Evolutionary conservation across 2,888 invertebrate genomes (phyloP).

Genomic region (Sinodicranocentrus sp.): DNA sequence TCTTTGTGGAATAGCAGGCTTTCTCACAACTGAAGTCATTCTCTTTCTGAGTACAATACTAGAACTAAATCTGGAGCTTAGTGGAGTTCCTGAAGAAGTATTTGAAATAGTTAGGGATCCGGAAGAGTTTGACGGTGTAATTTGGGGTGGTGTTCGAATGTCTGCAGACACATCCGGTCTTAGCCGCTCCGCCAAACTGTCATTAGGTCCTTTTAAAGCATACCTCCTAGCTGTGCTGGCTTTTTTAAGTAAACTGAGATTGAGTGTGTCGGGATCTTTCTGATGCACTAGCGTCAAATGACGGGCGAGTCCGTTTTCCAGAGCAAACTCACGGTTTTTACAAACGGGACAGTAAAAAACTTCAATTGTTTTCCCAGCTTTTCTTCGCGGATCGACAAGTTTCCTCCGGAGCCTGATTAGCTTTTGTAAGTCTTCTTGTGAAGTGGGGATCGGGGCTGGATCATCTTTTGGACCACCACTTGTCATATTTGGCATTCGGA

Average conservation of each 20-base stretch:
- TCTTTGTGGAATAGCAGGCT: conserved; percentile 12
- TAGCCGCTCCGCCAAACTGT: too few relatives aligned
- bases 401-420: conserved; percentile 35
- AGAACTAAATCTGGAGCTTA: conserved; percentile 20
- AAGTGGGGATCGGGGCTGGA: conserved; percentile 31
- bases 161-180: neutral
- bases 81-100: neutral
- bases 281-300: conserved; percentile 55
- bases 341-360: conserved; percentile 59
- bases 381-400: conserved; percentile 20
- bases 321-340: conserved; percentile 51
- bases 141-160: neutral
- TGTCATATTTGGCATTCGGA: conserved; percentile 1
- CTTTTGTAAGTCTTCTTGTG: conserved; percentile 33
- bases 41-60: conserved; percentile 42
- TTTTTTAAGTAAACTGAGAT: conserved; percentile 45
- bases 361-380: conserved; percentile 12
- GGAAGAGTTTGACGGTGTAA: neutral
- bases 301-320: conserved; percentile 29
- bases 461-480: conserved; percentile 6
- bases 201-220: conserved; percentile 14
- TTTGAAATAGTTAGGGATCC: neutral
- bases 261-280: conserved; percentile 40
- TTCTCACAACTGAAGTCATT: conserved; percentile 18
- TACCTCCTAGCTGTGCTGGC: conserved; percentile 48